Base-by-base conservation (phyloP, 2,888 invertebrate species). In the Steinernema hermaphroditum region DNA sequence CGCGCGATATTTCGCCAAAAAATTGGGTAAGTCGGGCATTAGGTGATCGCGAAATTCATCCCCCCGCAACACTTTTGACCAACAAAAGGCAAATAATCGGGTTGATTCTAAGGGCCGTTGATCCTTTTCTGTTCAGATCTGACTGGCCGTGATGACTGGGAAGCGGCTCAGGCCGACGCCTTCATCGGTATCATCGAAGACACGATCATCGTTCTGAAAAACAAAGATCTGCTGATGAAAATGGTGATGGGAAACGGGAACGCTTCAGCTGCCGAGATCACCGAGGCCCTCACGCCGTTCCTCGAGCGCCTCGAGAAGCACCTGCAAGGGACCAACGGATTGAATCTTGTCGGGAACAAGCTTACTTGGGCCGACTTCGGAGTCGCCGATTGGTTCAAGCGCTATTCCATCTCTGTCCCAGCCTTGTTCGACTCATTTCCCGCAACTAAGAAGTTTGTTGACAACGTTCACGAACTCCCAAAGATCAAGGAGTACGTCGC, bases 1-100 rank as follows among this genome's bases (percentile, higher is more conserved):
- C 41, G 75, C 76, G 16, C 72, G 82, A 16, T 81, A 77, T 49
- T 68, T 81, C 69, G 80, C 76, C 9, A 68, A 73, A 0, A 69
- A 78, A 43, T 77, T 75, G 68, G 75, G 77, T 76, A 34, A 16
- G 74, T 69, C 27, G 37, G 37, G 37, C 4, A 4, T 37, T 4
- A 37, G 37, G 37, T 8, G 37, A 37, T 37, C 12, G 12, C n/a
- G 37, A 37, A 37, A 12, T 37, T 37, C 6, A 37, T n/a, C n/a
- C n/a, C n/a, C 6, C 12, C 4, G 37, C 12, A 4, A 37, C 12
- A 12, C 37, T 37, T 4, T 37, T 37, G 12, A 37, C 6, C 12
- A 37, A 37, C 37, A 37, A 37, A 37, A 37, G 37, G 37, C 4
- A 37, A 37, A 37, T 8, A 37, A 8, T 37, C 6, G 4, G 12